These are phyloP conservation scores for Garra rufa DNA, from an alignment of 2,113 vertebrate genomes.

Conservation along the genomic window DNA sequence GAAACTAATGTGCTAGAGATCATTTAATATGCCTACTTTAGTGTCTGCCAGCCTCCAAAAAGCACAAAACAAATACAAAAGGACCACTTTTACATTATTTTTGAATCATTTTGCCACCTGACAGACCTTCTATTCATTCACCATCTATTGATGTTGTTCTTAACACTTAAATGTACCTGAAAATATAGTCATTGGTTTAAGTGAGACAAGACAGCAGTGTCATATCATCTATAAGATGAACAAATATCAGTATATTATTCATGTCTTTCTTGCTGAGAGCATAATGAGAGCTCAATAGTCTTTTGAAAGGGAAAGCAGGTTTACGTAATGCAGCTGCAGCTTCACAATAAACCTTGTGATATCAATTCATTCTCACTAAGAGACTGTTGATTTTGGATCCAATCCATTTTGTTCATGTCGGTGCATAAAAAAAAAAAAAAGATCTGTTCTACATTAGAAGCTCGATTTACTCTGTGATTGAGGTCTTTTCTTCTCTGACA, in stretches of 20 bases:
- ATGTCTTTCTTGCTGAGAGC: not conserved
- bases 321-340: constrained; percentile 25
- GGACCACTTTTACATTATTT: not conserved
- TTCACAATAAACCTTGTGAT: not conserved
- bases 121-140: not conserved
- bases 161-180: not conserved
- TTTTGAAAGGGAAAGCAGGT: constrained; percentile 4
- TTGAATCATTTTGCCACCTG: not conserved
- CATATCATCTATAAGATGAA: not conserved
- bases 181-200: not conserved
- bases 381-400: constrained; percentile 13
- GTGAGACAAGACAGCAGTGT: not conserved
- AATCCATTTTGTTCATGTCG: not conserved
- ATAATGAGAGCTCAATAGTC: constrained; percentile 3
- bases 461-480: not conserved
- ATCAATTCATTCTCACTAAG: not conserved
- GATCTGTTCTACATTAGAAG: not conserved
- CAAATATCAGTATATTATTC: not conserved
- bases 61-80: not conserved
- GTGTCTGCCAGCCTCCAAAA: not conserved
- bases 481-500: not conserved
- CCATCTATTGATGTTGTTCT: too few relatives aligned
- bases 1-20: not conserved
- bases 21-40: not conserved
- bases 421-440: not conserved